Evolutionary conservation across 2,113 vertebrate genomes (phyloP), one percentile per base, ranked within the genome.

Genomic region (Chelonoidis abingdonii): DNA sequence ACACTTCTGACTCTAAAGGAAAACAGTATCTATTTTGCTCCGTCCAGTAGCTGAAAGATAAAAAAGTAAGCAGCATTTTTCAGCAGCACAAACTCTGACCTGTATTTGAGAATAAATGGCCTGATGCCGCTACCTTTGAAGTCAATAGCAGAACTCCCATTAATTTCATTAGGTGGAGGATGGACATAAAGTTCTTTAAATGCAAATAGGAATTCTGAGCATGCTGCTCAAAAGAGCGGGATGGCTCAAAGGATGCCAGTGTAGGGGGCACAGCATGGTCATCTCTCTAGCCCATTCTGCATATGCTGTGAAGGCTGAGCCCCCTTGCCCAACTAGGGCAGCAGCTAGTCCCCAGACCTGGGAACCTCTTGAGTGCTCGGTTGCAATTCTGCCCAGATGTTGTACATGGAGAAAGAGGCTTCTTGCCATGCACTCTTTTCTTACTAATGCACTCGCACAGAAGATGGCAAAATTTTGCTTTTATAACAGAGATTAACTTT

Each of bases 31-130:
- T 27, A 7, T 65, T 57, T 44, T 81, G 13, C 29, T 19, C 52
- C 38, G 49, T 38, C 7, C 21, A 50, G 31, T 44, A 25, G 13
- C 49, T 29, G 17, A 29, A 76, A 57, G 53, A 44, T 85, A 10
- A 54, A 50, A 83, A 47, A 59, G 41, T 21, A 69, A 24, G 41
- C 4, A 44, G 12, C 1, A n/a, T 29, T 5, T 11, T 29, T 62
- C 56, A 25, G n/a, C 88, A 86, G 89, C 16, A 27, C 93, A 88
- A 93, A 89, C 78, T 89, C 57, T 89, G 65, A 82, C 21, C 83
- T 87, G 8, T 8, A n/a, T 69, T 44, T 75, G 4, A 93, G 92
- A 89, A 38, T 8, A 83, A 76, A 8, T 44, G 44, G 29, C 44
- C 12, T 49, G 53, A 78, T 87, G 50, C 72, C 57, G 13, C 38